Evolutionary conservation across 2,888 invertebrate genomes (phyloP).

Genomic region (Limnephilus auricula): DNA sequence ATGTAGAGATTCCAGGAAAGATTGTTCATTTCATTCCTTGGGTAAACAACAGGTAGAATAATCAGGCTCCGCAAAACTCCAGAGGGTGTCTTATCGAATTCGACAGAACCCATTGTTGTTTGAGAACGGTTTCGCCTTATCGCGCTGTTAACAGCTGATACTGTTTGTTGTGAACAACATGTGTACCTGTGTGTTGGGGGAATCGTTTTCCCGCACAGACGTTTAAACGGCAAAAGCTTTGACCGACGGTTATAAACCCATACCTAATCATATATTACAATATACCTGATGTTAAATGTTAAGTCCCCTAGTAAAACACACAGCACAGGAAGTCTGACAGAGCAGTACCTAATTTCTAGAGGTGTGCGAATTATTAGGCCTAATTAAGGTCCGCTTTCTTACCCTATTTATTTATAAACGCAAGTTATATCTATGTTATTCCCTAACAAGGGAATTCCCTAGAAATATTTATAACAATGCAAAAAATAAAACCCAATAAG

Average conservation of each 20-base stretch:
- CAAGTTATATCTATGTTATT: neutral
- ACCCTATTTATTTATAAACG: neutral
- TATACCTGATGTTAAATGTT: neutral
- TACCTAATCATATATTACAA: neutral
- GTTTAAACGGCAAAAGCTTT: slow-evolving; percentile 51
- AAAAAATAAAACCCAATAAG: neutral
- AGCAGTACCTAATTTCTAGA: no score
- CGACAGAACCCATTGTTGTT: slow-evolving; percentile 36
- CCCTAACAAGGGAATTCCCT: neutral
- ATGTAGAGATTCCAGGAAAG: neutral
- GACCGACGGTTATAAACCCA: slow-evolving; percentile 38
- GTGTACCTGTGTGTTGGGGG: neutral
- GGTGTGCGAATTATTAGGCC: no score
- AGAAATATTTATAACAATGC: neutral
- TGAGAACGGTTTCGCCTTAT: slow-evolving; percentile 23
- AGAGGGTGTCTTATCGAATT: slow-evolving; percentile 39
- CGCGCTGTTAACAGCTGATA: slow-evolving; percentile 26
- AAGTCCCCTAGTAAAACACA: neutral
- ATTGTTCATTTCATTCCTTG: neutral
- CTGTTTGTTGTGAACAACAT: slow-evolving; percentile 21
- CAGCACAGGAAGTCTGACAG: neutral
- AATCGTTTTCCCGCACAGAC: slow-evolving; percentile 8
- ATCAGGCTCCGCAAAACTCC: slow-evolving; percentile 3
- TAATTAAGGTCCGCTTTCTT: neutral
- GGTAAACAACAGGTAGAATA: slow-evolving; percentile 9